Evolutionary conservation across 2,888 invertebrate genomes (phyloP).

Genomic region (Caenorhabditis imperialis): DNA sequence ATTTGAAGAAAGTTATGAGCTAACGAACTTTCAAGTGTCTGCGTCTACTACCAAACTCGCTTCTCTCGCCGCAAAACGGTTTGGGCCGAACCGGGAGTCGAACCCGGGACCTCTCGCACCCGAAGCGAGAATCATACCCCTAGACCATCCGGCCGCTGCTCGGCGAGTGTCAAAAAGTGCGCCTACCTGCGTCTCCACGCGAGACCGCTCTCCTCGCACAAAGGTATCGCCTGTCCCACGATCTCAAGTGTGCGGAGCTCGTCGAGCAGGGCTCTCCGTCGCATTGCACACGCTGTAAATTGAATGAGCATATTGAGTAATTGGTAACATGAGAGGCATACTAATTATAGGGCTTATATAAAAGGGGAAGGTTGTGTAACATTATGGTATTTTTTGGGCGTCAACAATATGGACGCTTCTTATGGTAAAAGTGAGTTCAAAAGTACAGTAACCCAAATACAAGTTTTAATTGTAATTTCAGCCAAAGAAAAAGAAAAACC

Average conservation of each 20-base stretch:
- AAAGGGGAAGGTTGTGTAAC: neutral
- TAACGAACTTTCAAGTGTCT: too few species aligned
- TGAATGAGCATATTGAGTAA: slow-evolving; percentile 44
- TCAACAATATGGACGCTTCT: too few species aligned
- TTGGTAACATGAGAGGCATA: slow-evolving; percentile 43
- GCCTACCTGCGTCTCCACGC: slow-evolving; percentile 51
- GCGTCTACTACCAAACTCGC: too few species aligned
- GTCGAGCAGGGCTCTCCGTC: slow-evolving; percentile 52
- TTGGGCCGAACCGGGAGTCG: slow-evolving; percentile 75
- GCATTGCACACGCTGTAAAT: slow-evolving; percentile 54
- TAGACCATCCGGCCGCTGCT: slow-evolving; percentile 72
- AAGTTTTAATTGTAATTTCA: neutral
- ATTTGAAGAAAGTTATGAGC: neutral
- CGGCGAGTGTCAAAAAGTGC: neutral
- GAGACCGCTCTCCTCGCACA: slow-evolving; percentile 54
- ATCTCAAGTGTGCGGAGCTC: slow-evolving; percentile 52
- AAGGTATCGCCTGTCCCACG: slow-evolving; percentile 58
- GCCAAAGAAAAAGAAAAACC: slow-evolving; percentile 39
- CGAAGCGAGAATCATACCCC: slow-evolving; percentile 78
- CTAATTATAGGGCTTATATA: slow-evolving; percentile 26
- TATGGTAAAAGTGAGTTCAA: slow-evolving; percentile 2
- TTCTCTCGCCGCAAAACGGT: too few species aligned
- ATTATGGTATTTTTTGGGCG: too few species aligned
- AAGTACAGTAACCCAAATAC: neutral
- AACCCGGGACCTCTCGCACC: slow-evolving; percentile 78